A percentile compares a stretch with the other conserved stretches of the same genome.
Evolutionary conservation across 1,140 invertebrate species (phyloP).

Genomic region (Leptopilina boulardi): DNA sequence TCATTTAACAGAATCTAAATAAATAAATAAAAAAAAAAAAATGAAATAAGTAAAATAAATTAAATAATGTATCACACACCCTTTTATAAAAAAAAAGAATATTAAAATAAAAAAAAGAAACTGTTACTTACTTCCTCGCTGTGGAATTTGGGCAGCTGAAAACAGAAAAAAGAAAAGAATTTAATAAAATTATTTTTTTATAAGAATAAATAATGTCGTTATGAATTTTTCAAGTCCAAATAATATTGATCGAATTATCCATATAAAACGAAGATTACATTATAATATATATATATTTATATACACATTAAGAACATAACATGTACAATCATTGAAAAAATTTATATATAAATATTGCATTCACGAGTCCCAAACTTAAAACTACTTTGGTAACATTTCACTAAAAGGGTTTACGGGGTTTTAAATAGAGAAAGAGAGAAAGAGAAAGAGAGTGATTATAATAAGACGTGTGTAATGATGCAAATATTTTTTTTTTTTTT

Average conservation of each 20-base stretch:
- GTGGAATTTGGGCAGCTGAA: constrained; percentile 92
- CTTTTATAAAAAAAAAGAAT: background rate
- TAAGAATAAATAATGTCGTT: background rate
- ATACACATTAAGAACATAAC: constrained; percentile 74
- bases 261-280: constrained; percentile 60
- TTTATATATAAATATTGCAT: constrained; percentile 73
- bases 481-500: constrained; percentile 49
- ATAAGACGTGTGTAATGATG: constrained; percentile 48
- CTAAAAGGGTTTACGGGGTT: constrained; percentile 63
- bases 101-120: constrained; percentile 9
- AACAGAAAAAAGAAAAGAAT: constrained; percentile 78
- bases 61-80: background rate
- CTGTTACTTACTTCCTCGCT: constrained; percentile 88
- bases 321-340: constrained; percentile 73
- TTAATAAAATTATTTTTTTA: constrained; percentile 47
- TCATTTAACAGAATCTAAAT: too few relatives aligned
- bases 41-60: too few relatives aligned
- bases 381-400: constrained; percentile 70
- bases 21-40: too few relatives aligned
- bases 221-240: background rate
- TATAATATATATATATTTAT: too few relatives aligned
- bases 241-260: constrained; percentile 47
- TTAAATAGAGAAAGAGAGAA: background rate
- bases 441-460: constrained; percentile 30
- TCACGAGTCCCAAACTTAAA: constrained; percentile 71